phyloP scores from a whole-genome alignment of 2,797 vertebrate genomes.

The Tapirus indicus region DNA sequence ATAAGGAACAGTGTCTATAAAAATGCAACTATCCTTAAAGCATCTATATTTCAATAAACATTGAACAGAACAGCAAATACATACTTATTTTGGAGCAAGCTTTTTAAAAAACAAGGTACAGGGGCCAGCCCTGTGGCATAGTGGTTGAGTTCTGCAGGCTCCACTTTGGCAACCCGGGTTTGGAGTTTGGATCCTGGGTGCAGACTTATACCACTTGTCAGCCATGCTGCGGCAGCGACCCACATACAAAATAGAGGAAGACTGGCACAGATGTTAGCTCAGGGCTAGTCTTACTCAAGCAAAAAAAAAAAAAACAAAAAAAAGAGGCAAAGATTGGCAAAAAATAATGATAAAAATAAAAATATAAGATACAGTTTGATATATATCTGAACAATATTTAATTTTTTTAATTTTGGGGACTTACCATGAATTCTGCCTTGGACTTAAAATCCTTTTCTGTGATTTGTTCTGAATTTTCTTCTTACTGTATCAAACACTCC shows the following conservation, averaged over 20 bases:
- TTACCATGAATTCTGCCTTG: not conserved
- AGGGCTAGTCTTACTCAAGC: too few species aligned
- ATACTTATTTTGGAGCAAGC: not conserved
- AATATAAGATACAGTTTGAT: not conserved
- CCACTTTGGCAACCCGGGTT: too few species aligned
- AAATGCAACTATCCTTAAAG: not conserved
- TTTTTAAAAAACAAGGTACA: not conserved
- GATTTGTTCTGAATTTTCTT: not conserved
- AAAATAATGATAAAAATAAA: too few species aligned
- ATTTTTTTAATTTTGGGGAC: not conserved
- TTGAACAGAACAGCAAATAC: not conserved
- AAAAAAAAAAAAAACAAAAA: too few species aligned
- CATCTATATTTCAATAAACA: not conserved
- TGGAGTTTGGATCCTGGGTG: too few species aligned
- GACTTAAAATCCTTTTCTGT: not conserved
- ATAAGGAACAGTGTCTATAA: not conserved
- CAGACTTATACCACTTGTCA: too few species aligned
- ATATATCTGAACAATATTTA: not conserved
- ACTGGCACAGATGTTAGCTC: too few species aligned
- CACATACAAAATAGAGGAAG: too few species aligned
- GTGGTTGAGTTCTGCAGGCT: too few species aligned
- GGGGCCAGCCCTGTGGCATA: too few species aligned
- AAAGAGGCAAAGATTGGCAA: too few species aligned
- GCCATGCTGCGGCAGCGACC: too few species aligned
- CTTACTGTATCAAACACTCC: not conserved